Evolutionary conservation across 2,888 invertebrate species (phyloP).

Genomic region (Ophion costatus): DNA sequence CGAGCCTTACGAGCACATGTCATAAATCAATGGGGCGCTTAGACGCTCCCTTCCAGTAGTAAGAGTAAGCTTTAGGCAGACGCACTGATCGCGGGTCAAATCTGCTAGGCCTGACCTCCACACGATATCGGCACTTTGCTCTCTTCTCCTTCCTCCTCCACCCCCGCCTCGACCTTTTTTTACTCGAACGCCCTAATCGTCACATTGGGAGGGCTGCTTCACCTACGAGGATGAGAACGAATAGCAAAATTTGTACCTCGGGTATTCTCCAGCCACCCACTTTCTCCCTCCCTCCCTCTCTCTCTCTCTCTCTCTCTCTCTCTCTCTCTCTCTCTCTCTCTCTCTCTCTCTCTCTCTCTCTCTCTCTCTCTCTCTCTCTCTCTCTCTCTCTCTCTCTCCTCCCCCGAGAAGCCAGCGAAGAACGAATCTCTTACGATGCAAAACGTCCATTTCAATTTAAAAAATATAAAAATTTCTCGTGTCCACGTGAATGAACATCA

Average conservation of each 20-base stretch:
- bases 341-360: too few relatives aligned
- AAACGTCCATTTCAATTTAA: not conserved
- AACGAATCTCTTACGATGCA: not conserved
- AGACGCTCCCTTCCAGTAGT: constrained; percentile 42
- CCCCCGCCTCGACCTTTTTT: constrained; percentile 12
- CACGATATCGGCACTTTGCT: constrained; percentile 49
- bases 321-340: too few relatives aligned
- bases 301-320: too few relatives aligned
- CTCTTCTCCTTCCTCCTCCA: not conserved
- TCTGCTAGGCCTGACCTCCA: constrained; percentile 44
- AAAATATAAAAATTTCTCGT: too few relatives aligned
- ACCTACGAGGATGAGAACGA: constrained; percentile 33
- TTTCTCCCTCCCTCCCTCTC: too few relatives aligned
- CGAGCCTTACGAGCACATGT: constrained; percentile 29
- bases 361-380: too few relatives aligned
- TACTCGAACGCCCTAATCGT: constrained; percentile 55
- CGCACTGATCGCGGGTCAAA: constrained; percentile 54
- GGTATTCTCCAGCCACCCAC: constrained; percentile 8
- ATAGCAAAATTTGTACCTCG: constrained; percentile 59
- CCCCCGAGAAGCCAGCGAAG: not conserved
- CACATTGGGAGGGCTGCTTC: constrained; percentile 30
- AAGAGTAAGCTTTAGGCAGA: constrained; percentile 41
- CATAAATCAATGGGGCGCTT: constrained; percentile 57
- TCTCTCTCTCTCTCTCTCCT: too few relatives aligned
- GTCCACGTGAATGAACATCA: not conserved